Evolutionary conservation across 1,140 invertebrate genomes (phyloP).

Genomic region (Diprion similis): DNA sequence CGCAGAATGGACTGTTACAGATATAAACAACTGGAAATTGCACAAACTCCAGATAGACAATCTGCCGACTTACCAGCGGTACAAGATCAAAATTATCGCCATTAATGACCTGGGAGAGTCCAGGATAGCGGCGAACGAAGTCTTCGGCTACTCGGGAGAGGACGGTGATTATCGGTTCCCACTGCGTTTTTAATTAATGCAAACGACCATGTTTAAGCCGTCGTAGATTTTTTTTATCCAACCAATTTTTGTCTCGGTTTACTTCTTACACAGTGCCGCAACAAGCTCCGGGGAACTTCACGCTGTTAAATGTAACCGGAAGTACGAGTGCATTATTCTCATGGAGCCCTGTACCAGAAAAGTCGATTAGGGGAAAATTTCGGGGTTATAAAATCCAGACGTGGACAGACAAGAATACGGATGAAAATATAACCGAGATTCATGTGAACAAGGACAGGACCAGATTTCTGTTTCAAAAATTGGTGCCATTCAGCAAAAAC

Average conservation of each 20-base stretch:
- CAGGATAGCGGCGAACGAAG: conserved; percentile 79
- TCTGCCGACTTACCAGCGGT: conserved; percentile 89
- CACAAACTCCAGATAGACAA: conserved; percentile 74
- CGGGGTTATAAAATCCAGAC: conserved; percentile 95
- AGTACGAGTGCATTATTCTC: conserved; percentile 79
- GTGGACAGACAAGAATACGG: conserved; percentile 85
- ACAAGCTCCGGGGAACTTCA: conserved; percentile 86
- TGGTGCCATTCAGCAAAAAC: conserved; percentile 90
- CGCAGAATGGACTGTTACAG: conserved; percentile 72
- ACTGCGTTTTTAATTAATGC: background rate
- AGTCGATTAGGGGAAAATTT: conserved; percentile 88
- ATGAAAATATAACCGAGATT: conserved; percentile 79
- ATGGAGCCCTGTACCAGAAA: conserved; percentile 81
- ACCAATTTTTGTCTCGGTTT: conserved; percentile 19
- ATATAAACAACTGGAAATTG: conserved; percentile 80
- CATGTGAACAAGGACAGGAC: conserved; percentile 77
- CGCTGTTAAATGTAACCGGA: conserved; percentile 75
- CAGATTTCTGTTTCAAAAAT: conserved; percentile 79
- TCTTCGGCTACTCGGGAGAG: conserved; percentile 94
- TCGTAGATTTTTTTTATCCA: conserved; percentile 7
- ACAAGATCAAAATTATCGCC: conserved; percentile 90
- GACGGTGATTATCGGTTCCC: conserved; percentile 66
- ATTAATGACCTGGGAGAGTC: conserved; percentile 91
- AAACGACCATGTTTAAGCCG: background rate
- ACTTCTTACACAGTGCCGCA: conserved; percentile 68